Conservation (phyloP, 53 echinoderm and acorn worm genomes). For the Astropecten irregularis region DNA sequence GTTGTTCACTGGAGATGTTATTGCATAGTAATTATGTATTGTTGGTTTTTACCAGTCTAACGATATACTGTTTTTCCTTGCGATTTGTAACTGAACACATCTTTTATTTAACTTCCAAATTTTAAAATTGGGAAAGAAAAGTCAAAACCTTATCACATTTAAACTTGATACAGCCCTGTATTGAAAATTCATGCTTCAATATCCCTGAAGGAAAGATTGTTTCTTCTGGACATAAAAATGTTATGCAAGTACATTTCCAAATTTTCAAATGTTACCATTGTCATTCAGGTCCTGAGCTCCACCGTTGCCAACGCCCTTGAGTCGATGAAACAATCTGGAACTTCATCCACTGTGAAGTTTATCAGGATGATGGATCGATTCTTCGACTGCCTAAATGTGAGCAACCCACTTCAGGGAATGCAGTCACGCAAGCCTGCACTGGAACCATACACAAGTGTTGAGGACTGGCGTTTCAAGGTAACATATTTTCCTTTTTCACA, state of each 20-base stretch:
- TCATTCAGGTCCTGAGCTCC: constrained; percentile 36
- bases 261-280: too few relatives aligned
- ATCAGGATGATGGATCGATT: not conserved
- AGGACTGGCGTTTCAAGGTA: constrained; percentile 13
- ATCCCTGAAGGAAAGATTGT: too few relatives aligned
- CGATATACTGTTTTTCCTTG: too few relatives aligned
- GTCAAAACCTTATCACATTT: not conserved
- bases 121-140: not conserved
- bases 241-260: too few relatives aligned
- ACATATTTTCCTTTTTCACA: too few relatives aligned
- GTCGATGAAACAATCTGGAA: not conserved
- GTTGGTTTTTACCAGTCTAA: too few relatives aligned
- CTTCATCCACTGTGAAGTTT: not conserved
- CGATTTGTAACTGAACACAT: too few relatives aligned
- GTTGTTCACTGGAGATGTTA: too few relatives aligned
- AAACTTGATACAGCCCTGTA: not conserved
- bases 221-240: too few relatives aligned
- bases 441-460: not conserved
- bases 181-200: not conserved
- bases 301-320: constrained; percentile 16
- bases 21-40: too few relatives aligned
- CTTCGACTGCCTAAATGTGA: constrained; percentile 28
- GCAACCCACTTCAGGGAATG: not conserved
- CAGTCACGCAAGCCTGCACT: not conserved
- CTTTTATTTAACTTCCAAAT: too few relatives aligned